Conservation (phyloP, 2,888 invertebrate genomes). For the Megaustenia siamemsis region DNA sequence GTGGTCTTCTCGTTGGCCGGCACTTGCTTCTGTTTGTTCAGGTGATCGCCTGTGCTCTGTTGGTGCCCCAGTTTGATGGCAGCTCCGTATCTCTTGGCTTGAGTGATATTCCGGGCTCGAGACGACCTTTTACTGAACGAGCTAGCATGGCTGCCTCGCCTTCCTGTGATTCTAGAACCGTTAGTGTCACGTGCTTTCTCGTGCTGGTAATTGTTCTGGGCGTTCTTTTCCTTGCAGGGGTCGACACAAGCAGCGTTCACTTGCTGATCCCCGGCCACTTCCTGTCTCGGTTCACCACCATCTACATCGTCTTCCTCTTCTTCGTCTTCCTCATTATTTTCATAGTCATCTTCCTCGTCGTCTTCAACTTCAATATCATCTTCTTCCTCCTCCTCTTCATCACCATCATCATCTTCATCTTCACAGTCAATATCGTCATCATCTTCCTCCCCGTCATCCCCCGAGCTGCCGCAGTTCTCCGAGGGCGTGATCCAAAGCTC, state of each 20-base stretch:
- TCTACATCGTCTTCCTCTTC: constrained; percentile 22
- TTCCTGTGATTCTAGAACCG: not conserved
- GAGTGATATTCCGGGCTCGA: not conserved
- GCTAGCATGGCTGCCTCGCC: not conserved
- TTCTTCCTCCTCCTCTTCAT: constrained; percentile 42
- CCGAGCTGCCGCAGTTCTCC: not conserved
- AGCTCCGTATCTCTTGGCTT: not conserved
- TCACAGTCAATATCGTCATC: constrained; percentile 15
- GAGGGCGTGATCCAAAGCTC: not conserved
- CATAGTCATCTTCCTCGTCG: constrained; percentile 18
- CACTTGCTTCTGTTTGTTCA: not conserved
- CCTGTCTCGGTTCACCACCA: too few species aligned
- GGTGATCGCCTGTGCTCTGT: constrained; percentile 29
- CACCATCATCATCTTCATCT: constrained; percentile 30
- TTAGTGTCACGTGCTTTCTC: not conserved
- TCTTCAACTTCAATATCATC: constrained; percentile 18
- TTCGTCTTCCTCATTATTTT: constrained; percentile 15
- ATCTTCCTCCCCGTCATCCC: constrained; percentile 18
- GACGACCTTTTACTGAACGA: not conserved
- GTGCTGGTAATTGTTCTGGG: constrained; percentile 13
- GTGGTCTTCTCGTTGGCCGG: not conserved
- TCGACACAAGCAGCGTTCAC: not conserved
- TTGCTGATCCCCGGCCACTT: not conserved
- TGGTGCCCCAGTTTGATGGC: constrained; percentile 18
- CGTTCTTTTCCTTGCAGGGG: not conserved